phyloP scores from a whole-genome alignment of 2,888 invertebrate genomes.

The Zygogramma bicolorata region DNA sequence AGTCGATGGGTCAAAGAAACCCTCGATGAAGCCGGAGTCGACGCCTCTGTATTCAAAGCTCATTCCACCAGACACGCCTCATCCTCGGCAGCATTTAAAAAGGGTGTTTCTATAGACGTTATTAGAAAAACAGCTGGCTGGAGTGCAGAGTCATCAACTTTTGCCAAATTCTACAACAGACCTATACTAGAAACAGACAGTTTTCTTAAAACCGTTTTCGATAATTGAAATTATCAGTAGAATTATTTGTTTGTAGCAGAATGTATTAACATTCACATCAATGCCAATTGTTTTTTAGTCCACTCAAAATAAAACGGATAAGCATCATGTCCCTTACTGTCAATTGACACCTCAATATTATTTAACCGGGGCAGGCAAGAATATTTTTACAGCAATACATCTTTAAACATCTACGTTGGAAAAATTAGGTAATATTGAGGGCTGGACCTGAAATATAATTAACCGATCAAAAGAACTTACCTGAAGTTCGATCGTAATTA shows the following conservation, averaged over 20 bases:
- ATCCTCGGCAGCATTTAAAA: constrained; percentile 36
- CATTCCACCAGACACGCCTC: constrained; percentile 43
- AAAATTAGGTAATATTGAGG: constrained; percentile 28
- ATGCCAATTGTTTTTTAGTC: neutral
- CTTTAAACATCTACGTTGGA: constrained; percentile 6
- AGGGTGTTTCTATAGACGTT: constrained; percentile 35
- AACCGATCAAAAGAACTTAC: constrained; percentile 39
- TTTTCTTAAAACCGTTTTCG: neutral
- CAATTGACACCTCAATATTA: too few relatives aligned
- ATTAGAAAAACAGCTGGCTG: constrained; percentile 43
- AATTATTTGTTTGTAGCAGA: neutral
- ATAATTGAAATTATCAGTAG: neutral
- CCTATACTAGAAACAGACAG: neutral
- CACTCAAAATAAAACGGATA: neutral
- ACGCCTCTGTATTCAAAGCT: constrained; percentile 19
- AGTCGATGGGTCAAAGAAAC: constrained; percentile 41
- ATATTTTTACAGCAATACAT: constrained; percentile 7
- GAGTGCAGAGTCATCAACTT: neutral
- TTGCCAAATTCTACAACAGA: neutral
- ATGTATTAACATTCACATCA: neutral
- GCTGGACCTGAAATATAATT: constrained; percentile 37
- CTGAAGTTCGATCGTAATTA: constrained; percentile 40
- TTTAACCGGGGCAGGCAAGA: too few relatives aligned
- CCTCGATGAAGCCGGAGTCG: constrained; percentile 2
- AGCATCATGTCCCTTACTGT: neutral